phyloP scores from a whole-genome alignment of 2,888 invertebrate genomes.

The Eilema sororculum region DNA sequence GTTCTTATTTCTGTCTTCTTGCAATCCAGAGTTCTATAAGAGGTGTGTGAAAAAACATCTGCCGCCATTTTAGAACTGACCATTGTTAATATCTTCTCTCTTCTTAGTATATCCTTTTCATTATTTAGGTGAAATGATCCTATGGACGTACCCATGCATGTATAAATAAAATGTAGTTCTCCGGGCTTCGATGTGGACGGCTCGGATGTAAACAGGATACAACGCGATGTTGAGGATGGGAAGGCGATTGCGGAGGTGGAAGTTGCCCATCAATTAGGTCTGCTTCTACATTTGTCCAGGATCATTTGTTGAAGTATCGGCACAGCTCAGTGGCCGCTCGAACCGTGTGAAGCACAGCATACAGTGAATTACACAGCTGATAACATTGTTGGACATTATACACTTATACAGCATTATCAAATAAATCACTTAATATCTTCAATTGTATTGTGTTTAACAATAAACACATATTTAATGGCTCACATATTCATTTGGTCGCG shows the following conservation, averaged over 20 bases:
- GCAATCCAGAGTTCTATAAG: not conserved
- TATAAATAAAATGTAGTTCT: too few species aligned
- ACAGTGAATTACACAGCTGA: not conserved
- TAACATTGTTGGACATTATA: not conserved
- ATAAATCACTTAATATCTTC: conserved; percentile 1
- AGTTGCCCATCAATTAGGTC: not conserved
- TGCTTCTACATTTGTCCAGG: not conserved
- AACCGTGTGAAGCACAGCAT: not conserved
- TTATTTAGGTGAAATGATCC: too few species aligned
- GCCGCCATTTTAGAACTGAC: too few species aligned
- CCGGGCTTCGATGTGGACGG: too few species aligned
- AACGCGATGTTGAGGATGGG: too few species aligned
- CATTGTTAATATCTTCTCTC: not conserved
- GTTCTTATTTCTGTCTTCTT: too few species aligned
- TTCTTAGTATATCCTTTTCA: not conserved
- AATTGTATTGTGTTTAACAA: conserved; percentile 10
- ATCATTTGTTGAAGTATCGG: not conserved
- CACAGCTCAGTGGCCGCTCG: not conserved
- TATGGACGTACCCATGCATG: too few species aligned
- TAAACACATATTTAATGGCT: not conserved
- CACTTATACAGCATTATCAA: not conserved
- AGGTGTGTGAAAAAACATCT: too few species aligned
- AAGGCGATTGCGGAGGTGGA: too few species aligned
- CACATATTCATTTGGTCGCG: conserved; percentile 14
- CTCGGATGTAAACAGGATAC: too few species aligned